Evolutionary conservation across 2,797 vertebrate genomes (phyloP), one percentile per base, ranked within the genome.

Genomic region (Mus minutoides): DNA sequence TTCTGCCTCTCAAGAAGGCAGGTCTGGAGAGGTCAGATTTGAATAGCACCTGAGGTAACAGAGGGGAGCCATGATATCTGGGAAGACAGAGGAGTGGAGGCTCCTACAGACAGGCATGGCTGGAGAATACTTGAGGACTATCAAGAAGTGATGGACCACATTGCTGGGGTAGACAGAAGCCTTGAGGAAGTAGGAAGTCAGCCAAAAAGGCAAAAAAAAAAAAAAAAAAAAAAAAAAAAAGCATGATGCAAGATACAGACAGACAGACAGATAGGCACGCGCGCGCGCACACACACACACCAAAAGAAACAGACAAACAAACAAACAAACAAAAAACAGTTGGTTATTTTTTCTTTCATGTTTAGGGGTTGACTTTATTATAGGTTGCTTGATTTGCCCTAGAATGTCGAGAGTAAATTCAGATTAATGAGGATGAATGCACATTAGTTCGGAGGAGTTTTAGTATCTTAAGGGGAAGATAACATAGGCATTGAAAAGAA

Each of bases 51-150:
- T 52, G 19, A 64, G 37, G 43, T 56, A 49, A 34, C 21, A 22
- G 54, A 60, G 2, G 1, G 17, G 4, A 58, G 22, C 21, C 12
- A 9, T 21, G n/a, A 49, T 31, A 0, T 76, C 5, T 49, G 5
- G 13, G 37, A 10, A 69, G 26, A 11, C 46, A 22, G 4, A 29
- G 62, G 29, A 77, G 17, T 0, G 6, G 40, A 58, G n/a, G 9
- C 37, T 17, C 0, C 6, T 11, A 17, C 31, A 8, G 14, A 79
- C 26, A 37, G 8, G 10, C 22, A 22, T 6, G 1, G 82, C 0
- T 5, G 17, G 31, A 71, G 21, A 43, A 16, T 67, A 56, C 40
- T 26, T 2, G 1, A 3, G 75, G 24, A 17, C 21, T 12, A 13
- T 3, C 1, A 13, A 34, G 12, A 16, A 17, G 11, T 62, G 56